phyloP scores from a whole-genome alignment of 2,113 vertebrate genomes.

The Blennius ocellaris region DNA sequence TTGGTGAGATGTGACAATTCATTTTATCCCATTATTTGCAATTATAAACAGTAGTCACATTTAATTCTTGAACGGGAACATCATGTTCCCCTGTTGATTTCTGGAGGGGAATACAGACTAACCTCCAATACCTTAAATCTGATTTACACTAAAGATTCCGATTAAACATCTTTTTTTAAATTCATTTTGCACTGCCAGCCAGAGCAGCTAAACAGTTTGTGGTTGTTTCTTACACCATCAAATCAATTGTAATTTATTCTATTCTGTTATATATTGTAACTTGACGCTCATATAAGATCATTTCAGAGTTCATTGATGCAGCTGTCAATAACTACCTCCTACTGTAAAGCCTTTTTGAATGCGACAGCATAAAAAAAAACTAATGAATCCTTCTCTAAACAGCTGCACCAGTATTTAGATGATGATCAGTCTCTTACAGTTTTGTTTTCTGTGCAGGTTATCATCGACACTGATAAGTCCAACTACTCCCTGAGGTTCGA shows the following conservation, averaged over 20 bases:
- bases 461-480: conserved; percentile 89
- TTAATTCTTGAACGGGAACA: not conserved
- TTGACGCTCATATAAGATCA: not conserved
- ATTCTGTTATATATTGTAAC: not conserved
- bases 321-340: not conserved
- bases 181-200: too few relatives aligned
- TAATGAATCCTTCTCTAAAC: not conserved
- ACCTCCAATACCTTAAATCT: too few relatives aligned
- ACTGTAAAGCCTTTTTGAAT: not conserved
- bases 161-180: too few relatives aligned
- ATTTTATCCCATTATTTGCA: not conserved
- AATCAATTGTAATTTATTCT: too few relatives aligned
- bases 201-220: too few relatives aligned
- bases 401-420: too few relatives aligned
- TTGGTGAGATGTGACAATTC: too few relatives aligned
- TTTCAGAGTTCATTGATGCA: not conserved
- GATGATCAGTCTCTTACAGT: not conserved
- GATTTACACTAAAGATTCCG: too few relatives aligned
- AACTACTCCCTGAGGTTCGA: conserved; percentile 85
- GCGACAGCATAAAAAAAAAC: not conserved
- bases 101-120: too few relatives aligned
- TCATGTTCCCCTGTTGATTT: too few relatives aligned
- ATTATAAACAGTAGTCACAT: not conserved
- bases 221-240: too few relatives aligned
- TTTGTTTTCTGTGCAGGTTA: conserved; percentile 76